Conservation (phyloP, 2,113 vertebrate genomes). For the Neogale vison region DNA sequence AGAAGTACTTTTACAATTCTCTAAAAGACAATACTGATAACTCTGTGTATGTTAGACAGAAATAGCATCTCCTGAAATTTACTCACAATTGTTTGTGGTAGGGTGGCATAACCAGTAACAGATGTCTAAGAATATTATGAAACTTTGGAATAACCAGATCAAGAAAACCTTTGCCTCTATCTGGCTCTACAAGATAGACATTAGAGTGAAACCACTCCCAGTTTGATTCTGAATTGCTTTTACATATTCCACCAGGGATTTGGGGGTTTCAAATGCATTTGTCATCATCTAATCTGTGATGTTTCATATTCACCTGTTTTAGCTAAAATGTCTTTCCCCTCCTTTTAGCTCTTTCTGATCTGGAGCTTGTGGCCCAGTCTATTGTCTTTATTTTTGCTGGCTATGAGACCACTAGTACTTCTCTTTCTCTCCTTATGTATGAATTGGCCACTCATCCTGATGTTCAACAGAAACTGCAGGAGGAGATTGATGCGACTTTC, state of each 20-base stretch:
- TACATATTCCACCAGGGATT: background rate
- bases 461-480: too few relatives aligned
- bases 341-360: slow-evolving; percentile 47
- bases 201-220: background rate
- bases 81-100: background rate
- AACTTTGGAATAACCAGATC: background rate
- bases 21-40: background rate
- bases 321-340: background rate
- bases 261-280: background rate
- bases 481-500: too few relatives aligned
- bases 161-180: background rate
- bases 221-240: background rate
- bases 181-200: background rate
- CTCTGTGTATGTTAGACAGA: background rate
- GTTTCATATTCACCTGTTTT: background rate
- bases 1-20: background rate
- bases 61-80: background rate
- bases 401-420: slow-evolving; percentile 55
- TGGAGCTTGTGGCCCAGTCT: slow-evolving; percentile 57
- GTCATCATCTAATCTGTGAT: background rate
- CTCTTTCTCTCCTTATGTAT: slow-evolving; percentile 53
- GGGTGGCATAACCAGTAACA: background rate
- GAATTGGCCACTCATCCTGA: too few relatives aligned
- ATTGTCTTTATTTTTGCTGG: slow-evolving; percentile 61
- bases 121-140: background rate